A percentile compares a stretch with the other conserved stretches of the same genome.
phyloP scores from a whole-genome alignment of 2,888 invertebrate species.

The Nomada hirtipes region DNA sequence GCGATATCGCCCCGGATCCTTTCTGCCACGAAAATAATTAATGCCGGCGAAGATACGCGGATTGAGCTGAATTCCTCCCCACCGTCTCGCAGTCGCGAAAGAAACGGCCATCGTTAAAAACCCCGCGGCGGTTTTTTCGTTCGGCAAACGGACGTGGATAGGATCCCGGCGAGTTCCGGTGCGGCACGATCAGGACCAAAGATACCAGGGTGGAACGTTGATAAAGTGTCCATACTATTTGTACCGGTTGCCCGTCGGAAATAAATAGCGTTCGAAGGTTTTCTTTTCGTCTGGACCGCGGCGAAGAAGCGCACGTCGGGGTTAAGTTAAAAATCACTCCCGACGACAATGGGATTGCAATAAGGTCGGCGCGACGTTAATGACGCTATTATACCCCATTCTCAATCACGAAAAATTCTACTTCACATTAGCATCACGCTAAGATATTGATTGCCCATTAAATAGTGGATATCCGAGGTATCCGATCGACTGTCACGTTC shows the following conservation, averaged over 20 bases:
- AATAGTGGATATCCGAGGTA: too few species aligned
- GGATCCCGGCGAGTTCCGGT: conserved; percentile 51
- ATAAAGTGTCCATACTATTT: conserved; percentile 57
- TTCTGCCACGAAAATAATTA: conserved; percentile 65
- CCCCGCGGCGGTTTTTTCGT: conserved; percentile 59
- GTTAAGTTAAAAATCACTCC: conserved; percentile 59
- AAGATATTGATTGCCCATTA: too few species aligned
- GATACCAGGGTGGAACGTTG: conserved; percentile 57
- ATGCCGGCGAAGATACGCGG: conserved; percentile 58
- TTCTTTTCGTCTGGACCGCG: conserved; percentile 21
- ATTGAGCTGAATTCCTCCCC: conserved; percentile 26
- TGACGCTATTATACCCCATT: neutral
- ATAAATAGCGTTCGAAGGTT: conserved; percentile 57
- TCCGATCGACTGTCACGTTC: neutral
- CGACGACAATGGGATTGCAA: neutral
- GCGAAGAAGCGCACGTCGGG: conserved; percentile 30
- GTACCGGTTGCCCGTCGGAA: conserved; percentile 36
- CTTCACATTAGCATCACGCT: too few species aligned
- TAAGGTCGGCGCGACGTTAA: neutral
- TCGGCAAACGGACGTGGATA: conserved; percentile 35
- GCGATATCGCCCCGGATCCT: conserved; percentile 60
- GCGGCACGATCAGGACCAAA: conserved; percentile 50
- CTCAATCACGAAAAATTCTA: too few species aligned
- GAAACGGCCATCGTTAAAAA: conserved; percentile 53
- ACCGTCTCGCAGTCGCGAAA: neutral